A percentile compares a stretch with the other conserved stretches of the same genome.
Evolutionary conservation across 2,888 invertebrate genomes (phyloP).

Genomic region (Syrista parreyssii): DNA sequence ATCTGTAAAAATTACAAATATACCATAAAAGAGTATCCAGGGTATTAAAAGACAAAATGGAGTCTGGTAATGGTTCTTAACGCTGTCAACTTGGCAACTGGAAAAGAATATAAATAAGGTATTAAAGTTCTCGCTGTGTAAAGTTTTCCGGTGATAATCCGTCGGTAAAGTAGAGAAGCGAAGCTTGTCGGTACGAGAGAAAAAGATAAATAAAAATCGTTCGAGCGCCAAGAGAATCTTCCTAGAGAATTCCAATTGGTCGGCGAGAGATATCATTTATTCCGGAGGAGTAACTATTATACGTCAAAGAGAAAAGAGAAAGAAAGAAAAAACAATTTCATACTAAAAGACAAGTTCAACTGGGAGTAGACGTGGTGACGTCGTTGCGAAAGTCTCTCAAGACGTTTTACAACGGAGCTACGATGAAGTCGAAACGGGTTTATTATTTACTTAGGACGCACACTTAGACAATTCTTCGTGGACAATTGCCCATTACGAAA

Average conservation of each 20-base stretch:
- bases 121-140: neutral
- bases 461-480: neutral
- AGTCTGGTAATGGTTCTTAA: neutral
- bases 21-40: neutral
- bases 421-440: conserved; percentile 5
- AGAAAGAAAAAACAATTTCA: neutral
- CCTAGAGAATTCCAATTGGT: neutral
- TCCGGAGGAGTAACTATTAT: neutral
- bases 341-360: neutral
- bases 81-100: neutral
- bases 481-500: conserved; percentile 16
- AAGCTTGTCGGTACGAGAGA: neutral
- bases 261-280: neutral
- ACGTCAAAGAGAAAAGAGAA: too few species aligned
- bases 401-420: neutral
- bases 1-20: neutral
- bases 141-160: neutral
- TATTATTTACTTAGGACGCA: conserved; percentile 14
- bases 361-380: neutral
- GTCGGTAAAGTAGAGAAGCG: neutral
- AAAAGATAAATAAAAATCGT: too few species aligned
- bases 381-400: neutral
- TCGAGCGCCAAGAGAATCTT: neutral
- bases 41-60: neutral
- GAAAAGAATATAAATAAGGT: neutral